Conservation (phyloP, 2,113 vertebrate genomes). For the Antidorcas marsupialis region DNA sequence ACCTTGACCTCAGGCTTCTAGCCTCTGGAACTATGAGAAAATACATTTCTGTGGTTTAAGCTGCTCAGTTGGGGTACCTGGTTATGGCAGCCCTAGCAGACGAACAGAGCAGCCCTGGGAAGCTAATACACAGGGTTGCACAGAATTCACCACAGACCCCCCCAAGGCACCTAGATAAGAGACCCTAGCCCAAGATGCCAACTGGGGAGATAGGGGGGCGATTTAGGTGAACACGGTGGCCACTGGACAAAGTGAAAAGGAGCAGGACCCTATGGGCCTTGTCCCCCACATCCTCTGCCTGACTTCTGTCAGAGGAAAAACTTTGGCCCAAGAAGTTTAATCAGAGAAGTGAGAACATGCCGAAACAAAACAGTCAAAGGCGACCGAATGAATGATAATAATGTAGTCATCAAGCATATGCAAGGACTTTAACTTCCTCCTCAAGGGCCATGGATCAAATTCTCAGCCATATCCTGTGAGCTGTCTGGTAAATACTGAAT, state of each 20-base stretch:
- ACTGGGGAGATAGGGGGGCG: background rate
- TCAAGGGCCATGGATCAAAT: background rate
- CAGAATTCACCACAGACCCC: background rate
- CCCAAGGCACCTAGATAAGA: background rate
- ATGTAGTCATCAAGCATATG: background rate
- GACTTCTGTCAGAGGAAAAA: background rate
- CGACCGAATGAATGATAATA: background rate
- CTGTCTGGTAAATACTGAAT: background rate
- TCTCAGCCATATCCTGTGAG: background rate
- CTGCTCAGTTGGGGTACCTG: accelerated
- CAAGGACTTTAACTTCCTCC: background rate
- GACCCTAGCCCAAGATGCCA: background rate
- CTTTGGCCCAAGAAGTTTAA: background rate
- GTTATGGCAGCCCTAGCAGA: accelerated
- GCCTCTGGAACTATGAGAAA: background rate
- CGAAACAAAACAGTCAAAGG: background rate
- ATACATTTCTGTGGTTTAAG: too few relatives aligned
- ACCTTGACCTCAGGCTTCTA: background rate
- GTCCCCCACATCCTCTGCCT: background rate
- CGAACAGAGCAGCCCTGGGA: accelerated
- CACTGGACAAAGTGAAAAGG: background rate
- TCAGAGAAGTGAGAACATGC: background rate
- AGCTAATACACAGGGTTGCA: too few relatives aligned
- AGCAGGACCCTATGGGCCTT: background rate
- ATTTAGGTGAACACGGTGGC: accelerated